Percentiles rank a stretch among this genome's conserved stretches.
These are phyloP conservation scores for Labroides dimidiatus DNA, from an alignment of 2,797 vertebrate species.

Conservation along the genomic window DNA sequence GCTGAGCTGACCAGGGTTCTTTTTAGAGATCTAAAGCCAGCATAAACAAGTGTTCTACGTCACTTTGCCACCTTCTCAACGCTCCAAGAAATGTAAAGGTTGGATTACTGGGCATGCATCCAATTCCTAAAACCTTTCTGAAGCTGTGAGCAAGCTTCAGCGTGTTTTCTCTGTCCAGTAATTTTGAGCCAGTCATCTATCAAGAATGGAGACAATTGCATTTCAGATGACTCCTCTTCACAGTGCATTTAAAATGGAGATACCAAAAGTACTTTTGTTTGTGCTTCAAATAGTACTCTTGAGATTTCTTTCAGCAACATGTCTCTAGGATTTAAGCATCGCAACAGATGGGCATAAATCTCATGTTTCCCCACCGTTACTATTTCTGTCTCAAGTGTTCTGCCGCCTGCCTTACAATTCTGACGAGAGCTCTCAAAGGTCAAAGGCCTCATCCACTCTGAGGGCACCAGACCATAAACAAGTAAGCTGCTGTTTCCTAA, in stretches of 20 bases:
- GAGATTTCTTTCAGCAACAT: constrained; percentile 67
- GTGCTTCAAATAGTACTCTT: constrained; percentile 61
- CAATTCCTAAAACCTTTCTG: constrained; percentile 25
- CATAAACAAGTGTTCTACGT: constrained; percentile 54
- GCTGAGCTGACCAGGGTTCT: constrained; percentile 41
- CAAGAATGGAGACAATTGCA: neutral
- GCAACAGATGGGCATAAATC: constrained; percentile 76
- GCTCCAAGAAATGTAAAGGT: constrained; percentile 43
- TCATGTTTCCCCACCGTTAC: constrained; percentile 65
- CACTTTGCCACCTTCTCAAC: constrained; percentile 58
- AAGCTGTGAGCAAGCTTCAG: neutral
- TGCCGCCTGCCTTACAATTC: constrained; percentile 62
- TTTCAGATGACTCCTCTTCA: constrained; percentile 9
- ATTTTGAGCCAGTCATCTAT: neutral
- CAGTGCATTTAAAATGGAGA: constrained; percentile 41
- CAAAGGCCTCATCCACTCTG: constrained; percentile 70
- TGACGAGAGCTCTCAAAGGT: constrained; percentile 65
- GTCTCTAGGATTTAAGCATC: constrained; percentile 52
- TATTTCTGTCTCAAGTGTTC: constrained; percentile 75
- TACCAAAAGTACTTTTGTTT: constrained; percentile 17
- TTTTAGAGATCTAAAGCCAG: constrained; percentile 56
- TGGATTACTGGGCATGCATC: constrained; percentile 10
- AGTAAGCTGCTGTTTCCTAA: constrained; percentile 53
- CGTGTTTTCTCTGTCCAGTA: neutral
- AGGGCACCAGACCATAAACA: constrained; percentile 72